Evolutionary conservation across 2,113 vertebrate genomes (phyloP), one percentile per base, ranked within the genome.

Genomic region (Corydoras maculifer): DNA sequence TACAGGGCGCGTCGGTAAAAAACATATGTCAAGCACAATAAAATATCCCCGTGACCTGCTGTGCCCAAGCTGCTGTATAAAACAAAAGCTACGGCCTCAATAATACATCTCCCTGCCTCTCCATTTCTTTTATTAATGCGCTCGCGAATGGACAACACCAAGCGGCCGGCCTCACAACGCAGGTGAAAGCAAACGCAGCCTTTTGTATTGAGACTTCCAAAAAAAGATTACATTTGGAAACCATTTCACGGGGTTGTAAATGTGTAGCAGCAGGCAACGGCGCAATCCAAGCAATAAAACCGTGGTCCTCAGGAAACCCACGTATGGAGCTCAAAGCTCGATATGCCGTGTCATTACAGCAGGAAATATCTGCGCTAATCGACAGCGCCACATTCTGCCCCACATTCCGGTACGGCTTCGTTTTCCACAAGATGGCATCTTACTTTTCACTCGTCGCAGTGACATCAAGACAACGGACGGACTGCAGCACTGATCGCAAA

Each of bases 321-420:
- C 3, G 13, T 6, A 53, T 15, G 11, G 0, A 18, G 29, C 65
- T 25, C 55, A 32, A 43, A 61, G 69, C 70, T 77, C 54, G 58
- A 68, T 55, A 59, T 74, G 74, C 32, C 14, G 14, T 35, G 67
- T 78, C 74, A 78, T 76, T 76, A 65, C 64, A 76, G 63, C 61
- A 72, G 75, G 67, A 73, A 80, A 80, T 72, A 55, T 75, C 66
- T 75, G 72, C 65, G 64, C 72, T 77, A 80, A 80, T 77, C 65
- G 72, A 65, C 65, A 66, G 65, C 59, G 72, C 69, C 63, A 70
- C 55, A 72, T 64, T 68, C 69, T 18, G 69, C 64, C 64, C 64
- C 59, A 67, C 69, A 72, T 69, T 72, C 57, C 62, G 65, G 75
- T 75, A 77, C 61, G 75, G 72, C 30, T 77, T 62, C 60, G 32